Base-by-base conservation (phyloP, 1,140 invertebrate species). In the Apocrypta bakeri region DNA sequence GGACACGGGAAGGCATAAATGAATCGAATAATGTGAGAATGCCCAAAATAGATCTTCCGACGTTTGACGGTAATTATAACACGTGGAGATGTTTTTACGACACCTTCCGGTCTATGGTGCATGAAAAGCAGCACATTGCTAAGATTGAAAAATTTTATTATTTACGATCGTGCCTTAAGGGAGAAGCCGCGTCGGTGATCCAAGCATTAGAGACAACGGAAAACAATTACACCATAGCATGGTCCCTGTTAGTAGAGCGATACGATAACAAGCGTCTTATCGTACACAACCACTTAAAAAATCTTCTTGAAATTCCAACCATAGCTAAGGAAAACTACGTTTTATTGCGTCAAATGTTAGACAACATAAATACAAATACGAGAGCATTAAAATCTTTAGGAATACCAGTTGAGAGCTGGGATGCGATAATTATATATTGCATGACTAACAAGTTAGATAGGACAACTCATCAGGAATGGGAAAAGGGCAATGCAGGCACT, bases 251-350 rank as follows among this genome's bases (percentile, higher is more conserved):
- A 7, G 86, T 85, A 29, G 79, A 86, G 8, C 40, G 87, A 14
- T 90, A 85, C 69, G 84, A 89, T 14, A 87, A 88, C 64, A 85
- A 86, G 29, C 78, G 86, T 11, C 33, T 88, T 21, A 75, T 91
- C 0, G 82, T 87, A 29, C 79, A 88, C 21, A 83, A 87, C 24
- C 87, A 88, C 31, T 66, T 89, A 0, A 79, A 85, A 71, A 78
- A 84, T 12, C 79, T 89, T 9, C 85, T 89, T 21, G 83, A 86
- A 48, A n/a, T 83, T 87, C 73, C 85, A 74, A 29, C 77, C 68
- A 56, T 56, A 88, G 17, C 29, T 42, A 31, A 87, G 79, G 77
- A 85, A 88, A 84, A 86, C 85, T 1, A 63, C 83, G 21, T n/a
- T 9, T 9, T 9, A 7, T 48, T 48, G 17, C 7, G 42, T 9